Base-by-base conservation (phyloP, 2,797 vertebrate species). In the Perodicticus potto region DNA sequence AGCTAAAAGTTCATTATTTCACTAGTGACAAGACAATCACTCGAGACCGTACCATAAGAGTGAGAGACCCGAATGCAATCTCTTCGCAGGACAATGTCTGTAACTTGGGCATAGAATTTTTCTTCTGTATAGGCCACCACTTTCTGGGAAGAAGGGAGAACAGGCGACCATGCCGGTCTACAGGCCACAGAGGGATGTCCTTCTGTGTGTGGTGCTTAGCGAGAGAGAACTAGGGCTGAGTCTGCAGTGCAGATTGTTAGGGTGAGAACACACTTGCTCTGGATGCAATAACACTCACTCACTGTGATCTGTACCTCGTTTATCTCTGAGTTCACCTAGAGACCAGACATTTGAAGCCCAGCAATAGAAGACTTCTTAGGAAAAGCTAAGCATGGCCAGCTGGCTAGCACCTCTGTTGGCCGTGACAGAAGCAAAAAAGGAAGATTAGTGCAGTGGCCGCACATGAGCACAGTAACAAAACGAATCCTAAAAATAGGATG, bases 381-480 rank as follows among this genome's bases (percentile, higher is more conserved):
- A 67, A 91, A 80, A 84, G 63, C 32, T 69, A 43, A 72, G 49
- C 74, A 32, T 25, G n/a, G 77, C 32, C 78, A 65, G 91, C 82
- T 96, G 96, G 74, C 29, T 29, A 25, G 40, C 27, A 69, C 16
- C 89, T 63, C 2, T 34, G 29, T 5, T 93, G 83, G 13, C 78
- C 32, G 7, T 7, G 16, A 82, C 53, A 85, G 59, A 91, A 81
- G 23, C 34, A 69, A 83, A 72, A 80, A 80, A 29, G 53, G 67
- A 96, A 96, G 91, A 87, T 65, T 10, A 74, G 76, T 72, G 63
- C 32, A 27, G 43, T 43, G 32, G 32, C 69, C 32, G 12, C 83
- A 37, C 11, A 13, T 10, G 25, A 84, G 77, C 55, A 88, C n/a
- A 90, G 37, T 27, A 67, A 63, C 23, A 86, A 45, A 57, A 67